These are phyloP conservation scores for Trichopria drosophilae DNA, from an alignment of 2,888 invertebrate species.

Conservation along the genomic window DNA sequence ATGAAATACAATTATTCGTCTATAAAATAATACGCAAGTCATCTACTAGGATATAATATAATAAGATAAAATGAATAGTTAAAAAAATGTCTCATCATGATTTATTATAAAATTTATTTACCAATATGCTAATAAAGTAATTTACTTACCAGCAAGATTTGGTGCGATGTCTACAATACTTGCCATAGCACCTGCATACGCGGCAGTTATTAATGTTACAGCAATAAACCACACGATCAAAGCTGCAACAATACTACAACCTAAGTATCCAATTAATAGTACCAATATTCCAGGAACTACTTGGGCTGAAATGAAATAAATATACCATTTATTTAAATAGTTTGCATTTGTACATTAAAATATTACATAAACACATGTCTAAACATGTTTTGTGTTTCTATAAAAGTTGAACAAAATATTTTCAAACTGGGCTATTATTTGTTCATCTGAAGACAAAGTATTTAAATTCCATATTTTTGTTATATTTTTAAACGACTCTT, in stretches of 20 bases:
- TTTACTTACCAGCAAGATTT: constrained; percentile 68
- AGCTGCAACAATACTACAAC: constrained; percentile 64
- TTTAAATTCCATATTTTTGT: no score
- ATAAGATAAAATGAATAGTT: not conserved
- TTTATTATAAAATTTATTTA: not conserved
- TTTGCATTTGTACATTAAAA: not conserved
- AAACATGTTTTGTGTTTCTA: no score
- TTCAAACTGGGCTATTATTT: no score
- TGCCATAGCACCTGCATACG: constrained; percentile 76
- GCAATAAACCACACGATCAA: constrained; percentile 70
- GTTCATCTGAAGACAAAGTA: no score
- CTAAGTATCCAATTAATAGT: constrained; percentile 67
- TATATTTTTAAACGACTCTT: no score
- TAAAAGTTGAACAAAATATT: no score
- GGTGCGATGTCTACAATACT: constrained; percentile 78
- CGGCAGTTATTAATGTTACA: constrained; percentile 71
- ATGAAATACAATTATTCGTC: not conserved
- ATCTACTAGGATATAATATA: not conserved
- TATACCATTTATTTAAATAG: constrained; percentile 6
- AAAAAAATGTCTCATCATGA: not conserved
- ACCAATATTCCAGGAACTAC: constrained; percentile 70
- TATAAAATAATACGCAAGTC: not conserved
- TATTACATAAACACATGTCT: not conserved
- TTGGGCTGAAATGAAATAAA: constrained; percentile 61
- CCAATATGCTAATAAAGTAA: not conserved